These are phyloP conservation scores for Pterostichus madidus DNA, from an alignment of 2,888 invertebrate genomes.

Conservation along the genomic window DNA sequence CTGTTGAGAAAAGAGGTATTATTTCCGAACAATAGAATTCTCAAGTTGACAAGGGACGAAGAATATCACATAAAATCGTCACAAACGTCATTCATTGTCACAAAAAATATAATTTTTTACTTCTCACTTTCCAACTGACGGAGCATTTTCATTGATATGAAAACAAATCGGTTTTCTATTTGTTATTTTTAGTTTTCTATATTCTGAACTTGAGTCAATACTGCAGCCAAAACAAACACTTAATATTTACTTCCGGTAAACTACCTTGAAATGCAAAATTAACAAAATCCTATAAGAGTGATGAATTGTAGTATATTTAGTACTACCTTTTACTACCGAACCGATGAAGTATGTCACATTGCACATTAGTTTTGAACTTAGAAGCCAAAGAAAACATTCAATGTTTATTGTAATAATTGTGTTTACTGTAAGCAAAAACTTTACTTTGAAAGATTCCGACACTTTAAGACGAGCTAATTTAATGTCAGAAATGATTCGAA, in stretches of 20 bases:
- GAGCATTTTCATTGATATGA: neutral
- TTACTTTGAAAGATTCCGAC: conserved; percentile 1
- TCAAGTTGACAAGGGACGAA: conserved; percentile 27
- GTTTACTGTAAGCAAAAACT: neutral
- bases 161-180: neutral
- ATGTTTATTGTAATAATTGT: conserved; percentile 22
- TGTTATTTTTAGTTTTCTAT: conserved; percentile 33
- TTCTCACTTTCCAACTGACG: neutral
- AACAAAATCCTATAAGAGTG: neutral
- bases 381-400: conserved; percentile 31
- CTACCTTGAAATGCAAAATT: conserved; percentile 7
- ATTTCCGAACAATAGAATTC: conserved; percentile 8
- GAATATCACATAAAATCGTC: conserved; percentile 22
- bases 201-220: conserved; percentile 34
- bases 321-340: neutral
- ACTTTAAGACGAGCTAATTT: neutral
- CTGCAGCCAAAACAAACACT: conserved; percentile 33
- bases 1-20: neutral
- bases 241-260: conserved; percentile 15
- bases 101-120: conserved; percentile 20
- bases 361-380: neutral
- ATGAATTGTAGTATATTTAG: conserved; percentile 16
- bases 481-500: conserved; percentile 13
- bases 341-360: conserved; percentile 19
- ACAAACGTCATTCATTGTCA: conserved; percentile 36